Evolutionary conservation across 2,888 invertebrate species (phyloP).

Genomic region (Polietes domitor): DNA sequence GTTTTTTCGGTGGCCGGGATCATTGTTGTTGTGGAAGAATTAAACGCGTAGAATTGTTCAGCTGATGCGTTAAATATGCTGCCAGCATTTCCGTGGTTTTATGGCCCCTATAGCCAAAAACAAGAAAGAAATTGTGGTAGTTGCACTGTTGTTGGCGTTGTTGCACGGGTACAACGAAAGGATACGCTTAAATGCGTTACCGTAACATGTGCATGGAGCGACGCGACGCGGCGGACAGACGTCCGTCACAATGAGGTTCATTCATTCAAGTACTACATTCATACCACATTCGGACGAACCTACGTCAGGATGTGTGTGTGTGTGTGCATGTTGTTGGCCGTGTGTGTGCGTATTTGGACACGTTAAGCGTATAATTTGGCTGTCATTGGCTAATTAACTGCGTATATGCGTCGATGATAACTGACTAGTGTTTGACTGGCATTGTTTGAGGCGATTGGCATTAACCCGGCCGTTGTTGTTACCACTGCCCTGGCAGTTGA

Average conservation of each 20-base stretch:
- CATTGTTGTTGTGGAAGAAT: constrained; percentile 8
- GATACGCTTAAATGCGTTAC: constrained; percentile 65
- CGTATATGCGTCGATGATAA: constrained; percentile 44
- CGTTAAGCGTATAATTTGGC: constrained; percentile 70
- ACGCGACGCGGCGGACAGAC: not conserved
- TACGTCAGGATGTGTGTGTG: not conserved
- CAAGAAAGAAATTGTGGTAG: not conserved
- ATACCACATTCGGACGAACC: not conserved
- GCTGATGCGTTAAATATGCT: constrained; percentile 66
- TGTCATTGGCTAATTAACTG: constrained; percentile 71
- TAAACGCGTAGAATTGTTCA: constrained; percentile 56
- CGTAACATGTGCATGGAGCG: constrained; percentile 25
- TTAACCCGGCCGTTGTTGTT: not conserved
- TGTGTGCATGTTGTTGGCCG: constrained; percentile 7
- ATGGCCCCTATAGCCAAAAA: constrained; percentile 52
- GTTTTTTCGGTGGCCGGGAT: not conserved
- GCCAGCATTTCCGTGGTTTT: constrained; percentile 62
- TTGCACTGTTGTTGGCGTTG: not conserved
- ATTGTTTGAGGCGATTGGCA: not conserved
- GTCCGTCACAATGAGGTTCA: not conserved
- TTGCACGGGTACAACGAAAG: constrained; percentile 50
- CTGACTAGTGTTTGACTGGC: constrained; percentile 21
- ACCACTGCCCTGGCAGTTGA: not conserved
- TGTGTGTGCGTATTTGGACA: constrained; percentile 38
- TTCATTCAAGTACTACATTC: too few species aligned